These are phyloP conservation scores for Onychostoma macrolepis DNA, from an alignment of 2,113 vertebrate genomes.

Conservation along the genomic window DNA sequence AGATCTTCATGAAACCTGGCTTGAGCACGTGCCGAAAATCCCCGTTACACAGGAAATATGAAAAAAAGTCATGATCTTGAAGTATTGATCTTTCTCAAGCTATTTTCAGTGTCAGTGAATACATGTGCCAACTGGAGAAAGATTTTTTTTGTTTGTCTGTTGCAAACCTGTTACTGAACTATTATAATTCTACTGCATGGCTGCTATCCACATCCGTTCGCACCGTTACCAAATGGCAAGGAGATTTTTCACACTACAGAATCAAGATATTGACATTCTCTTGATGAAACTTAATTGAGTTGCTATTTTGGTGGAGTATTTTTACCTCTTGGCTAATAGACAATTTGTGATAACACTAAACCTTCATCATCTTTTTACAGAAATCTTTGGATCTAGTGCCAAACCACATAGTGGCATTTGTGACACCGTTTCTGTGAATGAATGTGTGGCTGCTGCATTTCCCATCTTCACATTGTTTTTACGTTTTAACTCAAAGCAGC, in stretches of 20 bases:
- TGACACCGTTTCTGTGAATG: constrained; percentile 59
- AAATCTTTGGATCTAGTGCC: constrained; percentile 65
- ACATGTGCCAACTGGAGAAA: constrained; percentile 57
- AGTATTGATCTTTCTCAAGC: constrained; percentile 34
- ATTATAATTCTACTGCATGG: constrained; percentile 57
- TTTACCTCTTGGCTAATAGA: background rate
- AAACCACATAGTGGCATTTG: constrained; percentile 64
- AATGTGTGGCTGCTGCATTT: constrained; percentile 55
- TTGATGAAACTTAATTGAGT: constrained; percentile 24
- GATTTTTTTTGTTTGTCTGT: constrained; percentile 20
- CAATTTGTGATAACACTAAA: constrained; percentile 31
- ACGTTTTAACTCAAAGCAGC: background rate
- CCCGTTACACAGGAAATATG: constrained; percentile 60
- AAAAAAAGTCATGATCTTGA: constrained; percentile 40
- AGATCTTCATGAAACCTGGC: constrained; percentile 53
- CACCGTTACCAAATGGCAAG: constrained; percentile 26
- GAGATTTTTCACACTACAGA: constrained; percentile 56
- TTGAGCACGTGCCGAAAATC: constrained; percentile 41
- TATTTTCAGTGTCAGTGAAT: constrained; percentile 64
- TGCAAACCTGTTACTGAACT: constrained; percentile 53
- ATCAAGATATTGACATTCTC: constrained; percentile 21
- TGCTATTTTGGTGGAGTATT: constrained; percentile 17
- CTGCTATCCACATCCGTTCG: constrained; percentile 56
- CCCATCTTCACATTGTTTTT: constrained; percentile 31
- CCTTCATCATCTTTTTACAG: background rate